Conservation (phyloP, 2,888 invertebrate genomes). For the Brachyopa scutellaris region DNA sequence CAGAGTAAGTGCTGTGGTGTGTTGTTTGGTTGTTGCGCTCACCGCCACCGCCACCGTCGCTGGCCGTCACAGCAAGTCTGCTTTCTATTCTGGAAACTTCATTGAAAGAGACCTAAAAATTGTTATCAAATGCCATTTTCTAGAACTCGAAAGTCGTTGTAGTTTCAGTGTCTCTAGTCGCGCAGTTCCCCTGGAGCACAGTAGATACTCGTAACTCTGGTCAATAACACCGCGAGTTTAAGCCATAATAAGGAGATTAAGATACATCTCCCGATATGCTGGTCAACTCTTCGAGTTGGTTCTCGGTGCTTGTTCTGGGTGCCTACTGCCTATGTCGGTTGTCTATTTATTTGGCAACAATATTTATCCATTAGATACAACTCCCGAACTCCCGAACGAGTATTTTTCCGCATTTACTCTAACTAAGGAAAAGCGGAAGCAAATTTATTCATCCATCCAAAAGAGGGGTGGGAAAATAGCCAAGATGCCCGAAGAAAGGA, state of each 20-base stretch:
- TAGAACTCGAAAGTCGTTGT: slow-evolving; percentile 65
- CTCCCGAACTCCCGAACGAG: slow-evolving; percentile 39
- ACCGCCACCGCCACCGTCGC: neutral
- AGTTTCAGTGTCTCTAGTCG: neutral
- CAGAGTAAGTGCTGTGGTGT: slow-evolving; percentile 10
- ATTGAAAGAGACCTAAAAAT: slow-evolving; percentile 67
- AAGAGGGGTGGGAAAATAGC: too few species aligned
- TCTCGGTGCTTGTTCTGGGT: neutral
- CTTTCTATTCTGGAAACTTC: slow-evolving; percentile 64
- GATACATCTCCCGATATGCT: slow-evolving; percentile 69
- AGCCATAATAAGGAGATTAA: slow-evolving; percentile 70
- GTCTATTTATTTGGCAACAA: slow-evolving; percentile 66
- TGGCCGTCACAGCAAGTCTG: slow-evolving; percentile 8
- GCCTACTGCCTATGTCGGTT: slow-evolving; percentile 19
- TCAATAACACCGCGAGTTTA: slow-evolving; percentile 41
- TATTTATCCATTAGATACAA: slow-evolving; percentile 66
- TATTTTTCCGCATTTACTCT: too few species aligned
- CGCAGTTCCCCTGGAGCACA: neutral
- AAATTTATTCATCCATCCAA: slow-evolving; percentile 64
- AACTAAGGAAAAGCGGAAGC: slow-evolving; percentile 52
- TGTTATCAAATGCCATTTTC: slow-evolving; percentile 68
- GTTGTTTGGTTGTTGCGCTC: neutral
- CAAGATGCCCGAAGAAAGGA: slow-evolving; percentile 29
- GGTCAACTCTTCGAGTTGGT: slow-evolving; percentile 52
- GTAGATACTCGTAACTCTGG: slow-evolving; percentile 37